phyloP scores from a whole-genome alignment of 2,113 vertebrate species.

The Mustela lutreola region DNA sequence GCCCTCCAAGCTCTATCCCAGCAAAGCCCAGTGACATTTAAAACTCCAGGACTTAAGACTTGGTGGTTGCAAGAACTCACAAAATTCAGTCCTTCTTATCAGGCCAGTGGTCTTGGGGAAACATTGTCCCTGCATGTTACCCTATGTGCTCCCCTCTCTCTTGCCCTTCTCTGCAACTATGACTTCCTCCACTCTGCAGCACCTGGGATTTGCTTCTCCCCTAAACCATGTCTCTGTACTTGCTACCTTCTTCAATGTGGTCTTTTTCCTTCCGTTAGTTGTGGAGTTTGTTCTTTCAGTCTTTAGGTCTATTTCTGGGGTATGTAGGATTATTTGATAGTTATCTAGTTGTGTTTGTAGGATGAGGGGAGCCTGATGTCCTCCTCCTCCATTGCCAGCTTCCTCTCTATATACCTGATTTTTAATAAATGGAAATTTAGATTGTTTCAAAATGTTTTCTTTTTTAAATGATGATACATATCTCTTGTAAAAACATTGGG shows the following conservation, averaged over 20 bases:
- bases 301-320: neutral
- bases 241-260: neutral
- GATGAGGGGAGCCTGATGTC: neutral
- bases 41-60: too few species aligned
- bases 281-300: neutral
- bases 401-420: too few species aligned
- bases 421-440: too few species aligned
- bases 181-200: neutral
- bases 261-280: neutral
- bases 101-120: too few species aligned
- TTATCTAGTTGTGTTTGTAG: neutral
- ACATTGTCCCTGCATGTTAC: too few species aligned
- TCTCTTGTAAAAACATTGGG: too few species aligned
- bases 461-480: too few species aligned
- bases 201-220: neutral
- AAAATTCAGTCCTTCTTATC: too few species aligned
- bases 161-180: neutral
- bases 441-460: too few species aligned
- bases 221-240: neutral
- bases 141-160: neutral
- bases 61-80: too few species aligned
- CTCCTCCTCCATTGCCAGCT: neutral
- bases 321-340: neutral
- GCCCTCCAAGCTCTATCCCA: too few species aligned
- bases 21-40: too few species aligned